These are phyloP conservation scores for Sitta europaea DNA, from an alignment of 2,113 vertebrate genomes.

Conservation along the genomic window DNA sequence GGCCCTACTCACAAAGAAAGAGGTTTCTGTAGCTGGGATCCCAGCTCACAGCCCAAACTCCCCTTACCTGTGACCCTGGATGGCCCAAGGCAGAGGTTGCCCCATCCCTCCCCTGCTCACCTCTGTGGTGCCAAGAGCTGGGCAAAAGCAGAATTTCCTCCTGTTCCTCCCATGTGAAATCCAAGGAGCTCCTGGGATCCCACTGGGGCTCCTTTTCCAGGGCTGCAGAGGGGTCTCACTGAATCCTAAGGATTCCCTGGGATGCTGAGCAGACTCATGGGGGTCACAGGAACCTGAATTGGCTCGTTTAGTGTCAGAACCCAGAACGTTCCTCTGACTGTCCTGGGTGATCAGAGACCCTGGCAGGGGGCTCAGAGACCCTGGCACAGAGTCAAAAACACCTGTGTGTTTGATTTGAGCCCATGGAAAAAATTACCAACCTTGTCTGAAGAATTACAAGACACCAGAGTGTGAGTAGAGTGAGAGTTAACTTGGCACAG, in stretches of 20 bases:
- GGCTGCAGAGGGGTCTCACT: background rate
- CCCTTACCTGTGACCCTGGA: background rate
- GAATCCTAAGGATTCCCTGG: accelerated
- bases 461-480: too few species aligned
- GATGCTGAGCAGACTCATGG: background rate
- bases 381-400: too few species aligned
- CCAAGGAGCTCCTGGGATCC: background rate
- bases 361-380: too few species aligned
- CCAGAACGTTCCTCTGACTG: too few species aligned
- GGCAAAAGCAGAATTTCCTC: background rate
- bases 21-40: background rate
- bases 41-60: background rate
- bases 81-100: background rate
- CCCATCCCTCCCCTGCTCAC: background rate
- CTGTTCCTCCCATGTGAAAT: accelerated
- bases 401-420: too few species aligned
- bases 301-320: too few species aligned
- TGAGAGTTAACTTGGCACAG: too few species aligned
- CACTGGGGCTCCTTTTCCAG: background rate
- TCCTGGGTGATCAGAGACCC: too few species aligned
- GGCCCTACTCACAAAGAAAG: background rate
- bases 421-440: too few species aligned
- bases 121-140: background rate
- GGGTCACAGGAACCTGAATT: background rate
- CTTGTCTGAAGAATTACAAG: too few species aligned